Evolutionary conservation across 1,140 invertebrate species (phyloP), one percentile per base, ranked within the genome.

Genomic region (Manduca sexta): DNA sequence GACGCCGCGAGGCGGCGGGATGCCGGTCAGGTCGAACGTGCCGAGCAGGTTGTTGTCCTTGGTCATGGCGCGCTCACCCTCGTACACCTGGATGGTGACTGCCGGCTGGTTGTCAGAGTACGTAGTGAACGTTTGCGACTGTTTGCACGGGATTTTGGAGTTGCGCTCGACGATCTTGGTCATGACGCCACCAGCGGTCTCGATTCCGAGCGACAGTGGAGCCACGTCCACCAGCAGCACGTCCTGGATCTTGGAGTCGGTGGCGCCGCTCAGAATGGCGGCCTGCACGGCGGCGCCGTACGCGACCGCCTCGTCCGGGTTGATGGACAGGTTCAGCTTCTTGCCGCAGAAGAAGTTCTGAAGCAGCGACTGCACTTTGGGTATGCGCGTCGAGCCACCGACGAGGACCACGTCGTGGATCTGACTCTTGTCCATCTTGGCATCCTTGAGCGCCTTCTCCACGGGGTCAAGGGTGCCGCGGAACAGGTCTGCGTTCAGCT

Each of bases 1-100:
- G 0, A 95, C 91, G 21, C 93, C 94, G 10, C 94, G 85, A 0
- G 93, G 93, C 11, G 94, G 93, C 7, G 94, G 93, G 42, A 95
- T 95, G 11, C 93, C 94, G 0, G 89, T 90, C 37, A 97, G 74
- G 61, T 94, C 90, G 72, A 95, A 95, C 33, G 89, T 92, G 33
- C 94, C 94, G 38, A 95, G 81, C 6, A 92, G 65, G 66, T 94
- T 93, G 81, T 93, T 94, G 60, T 94, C 91, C 65, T 91, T 92
- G 7, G 93, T 93, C 91, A 93, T 93, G 8, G 90, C 89, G 10
- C 92, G 78, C 64, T 92, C 91, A 30, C 92, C 92, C 74, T 93
- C 91, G 62, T 87, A 92, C 7, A 90, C 89, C 52, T 91, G 88
- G 45, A 92, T 89, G 8, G 87, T 88, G 7, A 93, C 91, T 13